Percentiles rank a stretch among this genome's conserved stretches.
phyloP scores from a whole-genome alignment of 2,797 vertebrate genomes.

The Pogonophryne albipinna region DNA sequence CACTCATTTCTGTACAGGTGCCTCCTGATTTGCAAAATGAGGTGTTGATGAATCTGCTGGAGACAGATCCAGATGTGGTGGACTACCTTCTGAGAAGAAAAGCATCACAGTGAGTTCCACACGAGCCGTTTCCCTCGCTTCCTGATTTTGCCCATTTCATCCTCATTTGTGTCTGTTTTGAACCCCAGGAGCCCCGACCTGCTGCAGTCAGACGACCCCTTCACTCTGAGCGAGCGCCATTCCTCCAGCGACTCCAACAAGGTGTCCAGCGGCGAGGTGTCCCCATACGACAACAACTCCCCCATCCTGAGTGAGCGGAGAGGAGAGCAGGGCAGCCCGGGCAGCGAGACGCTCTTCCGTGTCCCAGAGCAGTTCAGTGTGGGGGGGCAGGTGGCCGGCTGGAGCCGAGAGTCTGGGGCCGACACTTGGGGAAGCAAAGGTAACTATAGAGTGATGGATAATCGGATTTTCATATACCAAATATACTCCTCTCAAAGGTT shows the following conservation, averaged over 20 bases:
- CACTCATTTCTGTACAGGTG: conserved; percentile 80
- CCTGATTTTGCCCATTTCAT: neutral
- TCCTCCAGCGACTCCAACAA: conserved; percentile 97
- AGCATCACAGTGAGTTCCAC: conserved; percentile 89
- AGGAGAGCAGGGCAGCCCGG: conserved; percentile 78
- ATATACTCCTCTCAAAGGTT: neutral
- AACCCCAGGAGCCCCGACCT: conserved; percentile 90
- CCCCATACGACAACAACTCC: conserved; percentile 98
- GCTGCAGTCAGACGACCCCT: conserved; percentile 86
- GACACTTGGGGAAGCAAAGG: conserved; percentile 88
- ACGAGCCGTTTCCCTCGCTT: neutral
- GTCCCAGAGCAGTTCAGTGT: conserved; percentile 86
- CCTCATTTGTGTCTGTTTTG: fast-evolving
- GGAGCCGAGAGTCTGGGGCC: conserved; percentile 84
- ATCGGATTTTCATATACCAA: neutral
- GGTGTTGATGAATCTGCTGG: conserved; percentile 93
- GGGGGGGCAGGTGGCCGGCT: conserved; percentile 85
- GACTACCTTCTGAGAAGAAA: conserved; percentile 96
- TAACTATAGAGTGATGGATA: conserved; percentile 53
- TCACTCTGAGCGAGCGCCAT: conserved; percentile 89
- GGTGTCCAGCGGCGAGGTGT: conserved; percentile 95
- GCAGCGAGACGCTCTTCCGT: conserved; percentile 84
- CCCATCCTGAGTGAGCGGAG: conserved; percentile 92
- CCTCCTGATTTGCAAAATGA: conserved; percentile 96
- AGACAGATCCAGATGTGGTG: conserved; percentile 95